Conservation (phyloP, 2,797 vertebrate species). For the Craterocephalus amniculus region DNA sequence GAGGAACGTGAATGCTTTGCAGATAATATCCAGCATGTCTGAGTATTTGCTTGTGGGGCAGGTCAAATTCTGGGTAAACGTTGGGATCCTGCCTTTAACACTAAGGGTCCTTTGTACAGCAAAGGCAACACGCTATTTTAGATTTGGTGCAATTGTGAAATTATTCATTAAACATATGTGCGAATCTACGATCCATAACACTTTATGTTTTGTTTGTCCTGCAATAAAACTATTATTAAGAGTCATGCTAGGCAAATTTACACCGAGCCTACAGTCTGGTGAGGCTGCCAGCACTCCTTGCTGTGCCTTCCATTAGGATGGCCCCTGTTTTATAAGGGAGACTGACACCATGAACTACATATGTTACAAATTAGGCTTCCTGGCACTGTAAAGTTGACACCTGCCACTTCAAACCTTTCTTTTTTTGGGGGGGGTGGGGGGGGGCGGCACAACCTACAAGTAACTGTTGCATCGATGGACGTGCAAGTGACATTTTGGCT, state of each 20-base stretch:
- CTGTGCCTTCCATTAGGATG: conserved; percentile 51
- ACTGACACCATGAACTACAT: conserved; percentile 70
- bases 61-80: conserved; percentile 35
- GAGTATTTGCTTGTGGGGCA: conserved; percentile 39
- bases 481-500: background rate
- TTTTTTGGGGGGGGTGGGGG: too few species aligned
- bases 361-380: conserved; percentile 79
- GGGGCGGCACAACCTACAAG: conserved; percentile 7
- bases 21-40: conserved; percentile 11
- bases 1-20: conserved; percentile 2
- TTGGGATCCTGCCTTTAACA: background rate
- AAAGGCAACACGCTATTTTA: background rate
- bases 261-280: conserved; percentile 12
- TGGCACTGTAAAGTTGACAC: conserved; percentile 74
- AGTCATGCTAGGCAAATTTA: conserved; percentile 20
- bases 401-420: conserved; percentile 76
- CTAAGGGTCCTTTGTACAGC: background rate
- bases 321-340: conserved; percentile 67
- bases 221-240: conserved; percentile 9
- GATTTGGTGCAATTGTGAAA: background rate
- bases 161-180: background rate
- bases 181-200: conserved; percentile 2
- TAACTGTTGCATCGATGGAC: conserved; percentile 6
- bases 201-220: background rate
- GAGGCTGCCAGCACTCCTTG: conserved; percentile 20